These are phyloP conservation scores for Cryptoprocta ferox DNA, from an alignment of 2,797 vertebrate species.

Conservation along the genomic window DNA sequence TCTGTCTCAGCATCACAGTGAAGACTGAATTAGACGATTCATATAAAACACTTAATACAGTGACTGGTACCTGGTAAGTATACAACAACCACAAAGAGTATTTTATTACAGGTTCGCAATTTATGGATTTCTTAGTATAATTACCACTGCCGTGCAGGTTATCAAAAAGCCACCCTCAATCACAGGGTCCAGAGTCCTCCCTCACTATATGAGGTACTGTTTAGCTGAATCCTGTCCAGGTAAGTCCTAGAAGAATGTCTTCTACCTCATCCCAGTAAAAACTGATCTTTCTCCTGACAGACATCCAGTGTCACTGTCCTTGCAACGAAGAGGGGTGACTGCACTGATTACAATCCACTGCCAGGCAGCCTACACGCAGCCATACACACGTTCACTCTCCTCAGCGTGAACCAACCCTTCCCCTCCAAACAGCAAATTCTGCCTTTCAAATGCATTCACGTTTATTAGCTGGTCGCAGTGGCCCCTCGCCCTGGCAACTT, in stretches of 20 bases:
- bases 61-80: neutral
- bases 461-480: neutral
- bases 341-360: neutral
- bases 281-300: neutral
- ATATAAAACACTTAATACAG: neutral
- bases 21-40: neutral
- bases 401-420: neutral
- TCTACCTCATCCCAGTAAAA: neutral
- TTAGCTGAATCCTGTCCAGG: neutral
- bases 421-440: neutral
- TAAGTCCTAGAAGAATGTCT: slow-evolving; percentile 2
- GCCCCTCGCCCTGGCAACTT: neutral
- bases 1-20: neutral
- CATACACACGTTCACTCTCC: neutral
- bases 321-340: neutral
- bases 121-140: neutral
- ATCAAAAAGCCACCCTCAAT: slow-evolving; percentile 37
- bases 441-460: neutral
- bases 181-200: slow-evolving; percentile 31
- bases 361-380: neutral
- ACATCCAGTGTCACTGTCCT: neutral
- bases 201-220: neutral
- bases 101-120: neutral
- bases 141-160: neutral
- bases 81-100: neutral